These are phyloP conservation scores for Mnemiopsis leidyi DNA, from an alignment of 37 sponge, comb jelly and placozoan genomes.

Conservation along the genomic window DNA sequence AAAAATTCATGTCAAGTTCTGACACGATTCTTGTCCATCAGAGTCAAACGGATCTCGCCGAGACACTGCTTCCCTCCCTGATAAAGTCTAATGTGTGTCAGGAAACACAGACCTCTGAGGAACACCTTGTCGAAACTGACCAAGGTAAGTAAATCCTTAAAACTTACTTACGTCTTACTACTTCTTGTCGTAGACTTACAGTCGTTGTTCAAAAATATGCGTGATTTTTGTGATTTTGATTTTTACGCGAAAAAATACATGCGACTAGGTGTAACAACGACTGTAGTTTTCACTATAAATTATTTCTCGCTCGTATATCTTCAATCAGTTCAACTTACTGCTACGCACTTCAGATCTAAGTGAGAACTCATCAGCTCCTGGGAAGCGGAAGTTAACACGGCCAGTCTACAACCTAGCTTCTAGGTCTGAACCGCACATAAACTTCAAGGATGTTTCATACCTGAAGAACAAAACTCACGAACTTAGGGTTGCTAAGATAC, in stretches of 20 bases:
- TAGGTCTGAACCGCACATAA: background rate
- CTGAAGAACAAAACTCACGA: slow-evolving; percentile 49
- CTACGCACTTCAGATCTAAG: background rate
- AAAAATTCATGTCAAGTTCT: too few relatives aligned
- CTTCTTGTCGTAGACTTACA: too few relatives aligned
- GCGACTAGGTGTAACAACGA: too few relatives aligned
- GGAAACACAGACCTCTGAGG: slow-evolving; percentile 24
- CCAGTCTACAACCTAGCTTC: background rate
- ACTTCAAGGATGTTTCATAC: slow-evolving; percentile 41
- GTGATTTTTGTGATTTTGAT: too few relatives aligned
- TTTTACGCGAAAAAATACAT: too few relatives aligned
- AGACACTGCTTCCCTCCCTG: background rate
- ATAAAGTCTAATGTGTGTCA: background rate
- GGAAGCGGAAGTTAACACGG: background rate
- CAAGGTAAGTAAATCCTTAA: background rate
- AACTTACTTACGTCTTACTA: too few relatives aligned
- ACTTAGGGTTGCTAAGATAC: slow-evolving; percentile 60
- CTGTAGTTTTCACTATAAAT: too few relatives aligned
- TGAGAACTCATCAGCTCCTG: background rate
- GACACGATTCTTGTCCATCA: background rate
- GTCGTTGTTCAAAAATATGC: too few relatives aligned
- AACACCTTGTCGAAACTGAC: background rate
- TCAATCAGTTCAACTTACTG: too few relatives aligned
- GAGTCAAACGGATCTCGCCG: slow-evolving; percentile 11
- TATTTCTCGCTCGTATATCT: too few relatives aligned